Conservation (phyloP, 2,888 invertebrate species). For the Nymphalis polychloros region DNA sequence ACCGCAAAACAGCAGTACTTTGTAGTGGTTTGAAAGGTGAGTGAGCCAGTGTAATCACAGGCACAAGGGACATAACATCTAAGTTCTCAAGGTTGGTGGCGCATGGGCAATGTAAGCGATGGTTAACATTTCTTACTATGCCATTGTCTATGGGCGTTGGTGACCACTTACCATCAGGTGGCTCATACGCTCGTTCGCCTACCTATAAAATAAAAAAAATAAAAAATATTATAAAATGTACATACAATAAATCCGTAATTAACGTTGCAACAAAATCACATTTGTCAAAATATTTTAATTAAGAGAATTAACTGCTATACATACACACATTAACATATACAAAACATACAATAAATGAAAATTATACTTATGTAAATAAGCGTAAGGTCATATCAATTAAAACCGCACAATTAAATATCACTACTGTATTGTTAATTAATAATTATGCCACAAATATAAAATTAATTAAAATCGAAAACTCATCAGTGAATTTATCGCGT, state of each 20-base stretch:
- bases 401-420: constrained; percentile 35
- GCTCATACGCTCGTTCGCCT: too few relatives aligned
- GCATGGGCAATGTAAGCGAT: too few relatives aligned
- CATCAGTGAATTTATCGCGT: constrained; percentile 30
- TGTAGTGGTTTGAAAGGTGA: too few relatives aligned
- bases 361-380: constrained; percentile 27
- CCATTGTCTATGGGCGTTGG: too few relatives aligned
- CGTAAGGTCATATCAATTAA: constrained; percentile 34
- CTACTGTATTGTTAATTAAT: constrained; percentile 32
- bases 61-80: too few relatives aligned
- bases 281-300: constrained; percentile 10
- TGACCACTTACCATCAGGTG: too few relatives aligned
- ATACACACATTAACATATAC: background rate
- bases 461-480: constrained; percentile 33
- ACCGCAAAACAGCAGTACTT: too few relatives aligned
- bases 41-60: too few relatives aligned
- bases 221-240: too few relatives aligned
- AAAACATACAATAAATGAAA: background rate
- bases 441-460: constrained; percentile 31
- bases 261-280: background rate
- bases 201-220: too few relatives aligned
- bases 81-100: too few relatives aligned
- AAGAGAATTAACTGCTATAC: constrained; percentile 4
- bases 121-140: too few relatives aligned
- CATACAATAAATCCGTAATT: background rate